A percentile compares a stretch with the other conserved stretches of the same genome.
Evolutionary conservation across 2,113 vertebrate genomes (phyloP).

Genomic region (Anguilla rostrata): DNA sequence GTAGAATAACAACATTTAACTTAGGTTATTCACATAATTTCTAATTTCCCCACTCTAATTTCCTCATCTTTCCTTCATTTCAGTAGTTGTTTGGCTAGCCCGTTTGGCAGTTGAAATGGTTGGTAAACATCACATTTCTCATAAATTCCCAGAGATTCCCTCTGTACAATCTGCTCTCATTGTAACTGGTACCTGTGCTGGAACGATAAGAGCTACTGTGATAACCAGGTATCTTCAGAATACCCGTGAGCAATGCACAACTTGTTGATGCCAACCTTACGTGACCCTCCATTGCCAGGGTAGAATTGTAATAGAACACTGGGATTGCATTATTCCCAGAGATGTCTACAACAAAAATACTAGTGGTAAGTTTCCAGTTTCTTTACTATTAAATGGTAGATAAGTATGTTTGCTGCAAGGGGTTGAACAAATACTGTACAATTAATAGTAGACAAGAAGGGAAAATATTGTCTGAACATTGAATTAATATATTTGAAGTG

Average conservation of each 20-base stretch:
- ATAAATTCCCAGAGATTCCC: conserved; percentile 7
- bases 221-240: conserved; percentile 54
- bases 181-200: conserved; percentile 58
- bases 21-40: background rate
- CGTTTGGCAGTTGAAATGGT: conserved; percentile 18
- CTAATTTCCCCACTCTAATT: background rate
- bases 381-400: background rate
- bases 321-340: background rate
- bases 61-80: background rate
- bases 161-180: conserved; percentile 47
- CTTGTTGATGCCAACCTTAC: background rate
- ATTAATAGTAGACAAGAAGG: no score
- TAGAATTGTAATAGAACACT: background rate
- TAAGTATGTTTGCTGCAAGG: background rate
- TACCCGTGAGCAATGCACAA: background rate
- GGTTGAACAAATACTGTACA: background rate
- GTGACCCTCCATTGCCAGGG: background rate
- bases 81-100: background rate
- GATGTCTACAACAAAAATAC: background rate
- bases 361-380: background rate
- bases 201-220: conserved; percentile 63
- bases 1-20: background rate
- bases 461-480: no score
- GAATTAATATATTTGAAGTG: background rate
- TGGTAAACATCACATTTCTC: conserved; percentile 44